Base-by-base conservation (phyloP, 1,140 invertebrate genomes). In the Phthorimaea operculella region DNA sequence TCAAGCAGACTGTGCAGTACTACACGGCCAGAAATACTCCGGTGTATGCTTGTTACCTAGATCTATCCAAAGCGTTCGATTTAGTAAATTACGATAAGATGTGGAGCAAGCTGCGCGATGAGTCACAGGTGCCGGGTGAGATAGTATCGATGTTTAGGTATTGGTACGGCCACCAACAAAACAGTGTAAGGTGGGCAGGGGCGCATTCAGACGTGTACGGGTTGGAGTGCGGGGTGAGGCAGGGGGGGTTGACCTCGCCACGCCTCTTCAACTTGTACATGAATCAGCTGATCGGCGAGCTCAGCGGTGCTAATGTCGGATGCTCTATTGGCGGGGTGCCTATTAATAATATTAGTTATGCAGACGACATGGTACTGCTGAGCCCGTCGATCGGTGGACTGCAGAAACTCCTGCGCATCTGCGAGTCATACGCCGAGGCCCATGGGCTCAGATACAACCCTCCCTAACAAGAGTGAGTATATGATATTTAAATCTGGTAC, bases 181-280 rank as follows among this genome's bases (percentile, higher is more conserved):
- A 28, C 21, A 28, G 21, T 28, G 59, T 60, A 10, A 54, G 55
- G 15, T 54, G 52, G 52, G n/a, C 16, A 33, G 47, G 51, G 15
- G 51, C 14, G 8, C 15, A 54, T 10, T 60, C 59, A 8, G 54
- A 51, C 10, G 9, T 17, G 17, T 58, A 58, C 33, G 28, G 56
- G 14, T 18, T 53, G 11, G 54, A 54, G 17, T 56, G 45, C 42
- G 59, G 59, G 1, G 54, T 56, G 18, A 54, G 54, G 33, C 34
- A 50, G 33, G 54, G 53, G 14, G 49, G 58, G 21, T n/a, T 55
- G 16, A 55, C 50, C 11, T 58, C 51, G n/a, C 57, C 58, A 4
- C 15, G 47, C 39, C 50, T 55, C n/a, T 59, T 59, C 16, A 59
- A 39, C 33, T 14, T 59, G 4, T 59, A 59, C 48, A 18, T 48